Evolutionary conservation across 2,888 invertebrate species (phyloP), one percentile per base, ranked within the genome.

Genomic region (Rotaria socialis): DNA sequence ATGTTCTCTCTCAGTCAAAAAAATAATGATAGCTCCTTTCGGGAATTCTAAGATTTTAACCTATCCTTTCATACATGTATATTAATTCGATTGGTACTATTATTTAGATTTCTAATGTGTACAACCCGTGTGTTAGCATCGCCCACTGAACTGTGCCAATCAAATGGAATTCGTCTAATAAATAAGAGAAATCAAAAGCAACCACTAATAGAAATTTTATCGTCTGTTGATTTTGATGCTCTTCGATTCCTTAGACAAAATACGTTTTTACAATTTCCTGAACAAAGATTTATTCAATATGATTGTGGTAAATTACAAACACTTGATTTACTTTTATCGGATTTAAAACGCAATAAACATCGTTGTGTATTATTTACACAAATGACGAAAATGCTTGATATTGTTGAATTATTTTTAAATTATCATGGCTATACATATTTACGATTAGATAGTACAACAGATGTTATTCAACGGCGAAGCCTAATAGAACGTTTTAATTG

Each of bases 311-410:
- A 87, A 67, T 92, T 98, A 88, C 97, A 97, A 92, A 94, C 95
- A 35, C 91, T 98, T 89, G 95, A 95, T 91, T 92, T 92, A 86
- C 92, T 99, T 88, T 93, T 99, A 89, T 93, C 96, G 85, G 93
- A 94, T 89, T 92, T 99, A 80, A 96, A 95, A 92, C 92, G 93
- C 41, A 96, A 93, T 86, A 94, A 93, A 85, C 98, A 99, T 92
- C 93, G 98, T 88, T 97, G 95, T 88, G 93, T 99, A 55, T 95
- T 99, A 89, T 99, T 99, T 92, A 98, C 99, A 35, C 99, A 99
- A 93, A 99, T 99, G 99, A 97, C 98, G 24, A 94, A 95, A 91
- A 98, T 99, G 96, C 93, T 99, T 90, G 98, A 99, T 92, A 96
- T 99, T 88, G 93, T 99, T 80, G 99, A 99, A 92, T 94, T 95